Evolutionary conservation across 1,140 invertebrate genomes (phyloP), one percentile per base, ranked within the genome.

Genomic region (Paraescarpia echinospica): DNA sequence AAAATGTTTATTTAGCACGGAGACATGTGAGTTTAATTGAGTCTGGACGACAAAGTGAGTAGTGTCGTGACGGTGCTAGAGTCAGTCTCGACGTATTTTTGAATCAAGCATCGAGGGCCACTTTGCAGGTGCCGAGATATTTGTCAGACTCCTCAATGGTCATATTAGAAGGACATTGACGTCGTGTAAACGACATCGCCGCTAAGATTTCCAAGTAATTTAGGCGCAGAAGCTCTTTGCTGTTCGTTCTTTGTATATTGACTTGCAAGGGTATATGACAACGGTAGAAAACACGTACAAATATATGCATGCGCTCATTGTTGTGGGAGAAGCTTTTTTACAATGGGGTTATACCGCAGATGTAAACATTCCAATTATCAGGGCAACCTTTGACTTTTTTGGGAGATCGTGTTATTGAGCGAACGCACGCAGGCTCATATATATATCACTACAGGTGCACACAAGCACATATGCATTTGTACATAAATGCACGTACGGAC

Each of bases 291-390:
- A 31, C 59, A 77, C 59, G 59, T 77, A 27, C 27, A 27, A 27
- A 2, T 31, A 77, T 77, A 77, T 77, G 59, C 59, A 77, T 77
- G 59, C 2, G 59, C 18, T 77, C 59, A 77, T 77, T 77, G 59
- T 77, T 31, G 27, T 18, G 59, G 59, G 59, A 2, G 59, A 5
- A 8, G 27, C 27, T 77, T 77, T 77, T 27, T 77, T 27, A 77
- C 59, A 77, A 77, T 77, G 59, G 59, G n/a, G 5, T 18, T 77
- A 77, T 77, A 22, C 14, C 59, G 59, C 14, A 77, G 59, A 77
- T 22, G 59, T 77, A 77, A 77, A 77, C 59, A 77, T 77, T 77
- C 59, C 59, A 77, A 77, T 77, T 77, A 77, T 77, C 59, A 77
- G 41, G 12, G 41, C 12, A 41, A 41, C 41, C 41, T 77, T 18